Evolutionary conservation across 2,113 vertebrate species (phyloP).

Genomic region (Geococcyx californianus): DNA sequence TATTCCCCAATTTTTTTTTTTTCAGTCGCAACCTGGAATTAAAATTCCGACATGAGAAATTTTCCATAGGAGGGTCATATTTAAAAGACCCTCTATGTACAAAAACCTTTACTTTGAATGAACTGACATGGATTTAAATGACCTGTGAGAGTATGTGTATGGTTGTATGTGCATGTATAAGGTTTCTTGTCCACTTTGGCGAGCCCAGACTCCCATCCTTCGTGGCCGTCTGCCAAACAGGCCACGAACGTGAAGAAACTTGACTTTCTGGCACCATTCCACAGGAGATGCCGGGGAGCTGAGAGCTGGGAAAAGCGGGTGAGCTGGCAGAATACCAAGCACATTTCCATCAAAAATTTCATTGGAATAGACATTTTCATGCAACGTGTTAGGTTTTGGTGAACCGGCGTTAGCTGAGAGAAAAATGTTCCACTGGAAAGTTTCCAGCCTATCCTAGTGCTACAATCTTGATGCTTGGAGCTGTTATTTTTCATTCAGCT

Average conservation of each 20-base stretch:
- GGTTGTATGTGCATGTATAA: conserved; percentile 66
- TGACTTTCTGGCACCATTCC: conserved; percentile 57
- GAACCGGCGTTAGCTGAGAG: conserved; percentile 45
- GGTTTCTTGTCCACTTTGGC: conserved; percentile 67
- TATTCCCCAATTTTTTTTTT: background rate
- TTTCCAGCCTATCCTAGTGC: conserved; percentile 33
- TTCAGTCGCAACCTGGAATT: background rate
- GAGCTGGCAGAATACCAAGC: conserved; percentile 50
- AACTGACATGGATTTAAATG: conserved; percentile 70
- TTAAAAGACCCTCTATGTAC: conserved; percentile 43
- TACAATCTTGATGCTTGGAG: conserved; percentile 7
- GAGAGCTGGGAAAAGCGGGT: conserved; percentile 50
- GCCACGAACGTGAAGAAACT: conserved; percentile 56
- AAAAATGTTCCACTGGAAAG: conserved; percentile 66
- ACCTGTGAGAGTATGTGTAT: conserved; percentile 63
- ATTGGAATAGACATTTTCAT: conserved; percentile 68
- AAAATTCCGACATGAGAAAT: conserved; percentile 9
- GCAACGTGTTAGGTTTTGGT: conserved; percentile 61
- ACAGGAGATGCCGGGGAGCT: conserved; percentile 1
- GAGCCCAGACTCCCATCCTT: conserved; percentile 62
- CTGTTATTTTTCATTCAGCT: conserved; percentile 5
- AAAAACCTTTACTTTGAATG: conserved; percentile 48
- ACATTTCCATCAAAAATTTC: conserved; percentile 65
- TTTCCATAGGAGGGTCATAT: conserved; percentile 45
- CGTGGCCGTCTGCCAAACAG: conserved; percentile 47